Percentiles rank a stretch among this genome's conserved stretches.
These are phyloP conservation scores for Tympanuchus pallidicinctus DNA, from an alignment of 2,113 vertebrate species.

Conservation along the genomic window DNA sequence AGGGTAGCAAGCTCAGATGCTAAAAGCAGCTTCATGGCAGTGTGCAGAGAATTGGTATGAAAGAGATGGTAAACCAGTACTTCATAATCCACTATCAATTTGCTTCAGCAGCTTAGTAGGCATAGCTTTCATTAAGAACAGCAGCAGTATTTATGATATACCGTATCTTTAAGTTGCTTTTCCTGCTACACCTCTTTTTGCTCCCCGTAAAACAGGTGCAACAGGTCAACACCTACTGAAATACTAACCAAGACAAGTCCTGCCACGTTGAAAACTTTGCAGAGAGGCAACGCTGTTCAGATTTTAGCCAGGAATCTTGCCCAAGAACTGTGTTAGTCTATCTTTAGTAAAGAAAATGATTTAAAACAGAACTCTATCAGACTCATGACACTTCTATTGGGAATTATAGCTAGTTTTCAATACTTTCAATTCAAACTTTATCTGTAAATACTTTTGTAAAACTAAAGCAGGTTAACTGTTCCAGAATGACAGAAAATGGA, in stretches of 20 bases:
- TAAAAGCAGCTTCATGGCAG: not conserved
- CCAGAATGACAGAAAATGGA: not conserved
- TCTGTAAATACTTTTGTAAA: not conserved
- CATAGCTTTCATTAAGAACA: not conserved
- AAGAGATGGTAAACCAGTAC: not conserved
- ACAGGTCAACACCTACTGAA: not conserved
- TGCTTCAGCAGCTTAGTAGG: not conserved
- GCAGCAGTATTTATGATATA: not conserved
- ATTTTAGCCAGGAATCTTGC: not conserved
- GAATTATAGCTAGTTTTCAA: not conserved
- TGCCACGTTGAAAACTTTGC: not conserved
- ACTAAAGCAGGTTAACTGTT: not conserved
- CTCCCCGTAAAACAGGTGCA: constrained; percentile 49
- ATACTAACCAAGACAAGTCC: constrained; percentile 8
- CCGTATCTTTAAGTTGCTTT: not conserved
- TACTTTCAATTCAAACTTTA: not conserved
- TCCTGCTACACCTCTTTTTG: constrained; percentile 28
- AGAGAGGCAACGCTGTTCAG: not conserved
- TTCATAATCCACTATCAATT: not conserved
- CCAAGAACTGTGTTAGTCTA: not conserved
- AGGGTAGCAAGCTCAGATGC: not conserved
- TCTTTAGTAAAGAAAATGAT: not conserved
- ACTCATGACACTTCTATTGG: not conserved
- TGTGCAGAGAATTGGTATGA: not conserved
- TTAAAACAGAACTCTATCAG: not conserved